A percentile compares a stretch with the other conserved stretches of the same genome.
phyloP scores from a whole-genome alignment of 1,140 invertebrate genomes.

The Oryctes rhinoceros region DNA sequence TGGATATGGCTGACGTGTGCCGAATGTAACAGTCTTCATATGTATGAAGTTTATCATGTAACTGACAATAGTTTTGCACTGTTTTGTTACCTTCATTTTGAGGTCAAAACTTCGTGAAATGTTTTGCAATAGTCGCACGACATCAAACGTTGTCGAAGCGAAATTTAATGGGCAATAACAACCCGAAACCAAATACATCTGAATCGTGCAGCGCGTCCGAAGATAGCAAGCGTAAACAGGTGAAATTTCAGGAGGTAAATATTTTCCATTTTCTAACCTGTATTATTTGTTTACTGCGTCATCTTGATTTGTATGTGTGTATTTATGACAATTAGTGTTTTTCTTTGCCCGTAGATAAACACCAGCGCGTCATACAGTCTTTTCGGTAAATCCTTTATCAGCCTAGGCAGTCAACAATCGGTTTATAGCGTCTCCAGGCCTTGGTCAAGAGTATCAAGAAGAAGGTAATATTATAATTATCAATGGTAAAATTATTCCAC shows the following conservation, averaged over 20 bases:
- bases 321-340: slow-evolving; percentile 28
- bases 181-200: slow-evolving; percentile 25
- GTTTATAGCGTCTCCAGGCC: slow-evolving; percentile 37
- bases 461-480: slow-evolving; percentile 37
- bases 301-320: slow-evolving; percentile 24
- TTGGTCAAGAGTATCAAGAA: slow-evolving; percentile 42
- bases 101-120: slow-evolving; percentile 40
- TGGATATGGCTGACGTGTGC: background rate
- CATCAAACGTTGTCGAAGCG: slow-evolving; percentile 28
- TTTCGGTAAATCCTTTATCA: slow-evolving; percentile 35
- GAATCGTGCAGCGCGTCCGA: slow-evolving; percentile 26
- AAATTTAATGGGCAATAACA: slow-evolving; percentile 45
- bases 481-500: background rate
- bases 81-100: slow-evolving; percentile 42
- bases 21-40: slow-evolving; percentile 7
- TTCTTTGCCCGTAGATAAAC: slow-evolving; percentile 34
- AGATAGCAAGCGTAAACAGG: slow-evolving; percentile 17
- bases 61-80: slow-evolving; percentile 39
- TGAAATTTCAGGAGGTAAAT: slow-evolving; percentile 43
- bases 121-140: background rate
- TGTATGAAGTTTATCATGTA: slow-evolving; percentile 13
- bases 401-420: slow-evolving; percentile 38
- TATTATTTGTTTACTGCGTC: slow-evolving; percentile 44
- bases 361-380: slow-evolving; percentile 29
- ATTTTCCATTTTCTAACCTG: slow-evolving; percentile 40